Evolutionary conservation across 2,113 vertebrate species (phyloP).

Genomic region (Tragelaphus scriptus): DNA sequence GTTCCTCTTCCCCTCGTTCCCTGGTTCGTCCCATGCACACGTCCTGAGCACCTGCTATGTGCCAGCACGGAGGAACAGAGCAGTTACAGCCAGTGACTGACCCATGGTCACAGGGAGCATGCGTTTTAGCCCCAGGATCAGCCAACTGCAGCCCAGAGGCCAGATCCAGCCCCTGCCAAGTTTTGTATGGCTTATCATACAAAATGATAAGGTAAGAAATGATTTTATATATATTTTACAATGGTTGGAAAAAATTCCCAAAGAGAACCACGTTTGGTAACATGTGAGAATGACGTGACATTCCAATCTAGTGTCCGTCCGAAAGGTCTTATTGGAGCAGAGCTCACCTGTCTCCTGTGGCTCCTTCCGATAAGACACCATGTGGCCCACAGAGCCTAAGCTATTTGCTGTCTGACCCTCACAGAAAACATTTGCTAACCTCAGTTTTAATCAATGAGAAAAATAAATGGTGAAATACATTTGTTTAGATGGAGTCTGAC

Average conservation of each 20-base stretch:
- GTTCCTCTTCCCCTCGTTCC: too few relatives aligned
- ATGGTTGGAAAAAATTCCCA: background rate
- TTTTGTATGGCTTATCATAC: too few relatives aligned
- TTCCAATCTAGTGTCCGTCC: background rate
- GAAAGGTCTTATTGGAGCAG: background rate
- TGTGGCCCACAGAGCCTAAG: rapidly evolving
- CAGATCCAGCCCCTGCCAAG: background rate
- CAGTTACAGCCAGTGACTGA: rapidly evolving
- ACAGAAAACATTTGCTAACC: rapidly evolving
- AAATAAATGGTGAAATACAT: rapidly evolving
- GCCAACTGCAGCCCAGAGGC: background rate
- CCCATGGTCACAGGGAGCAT: rapidly evolving
- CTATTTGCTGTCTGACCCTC: rapidly evolving
- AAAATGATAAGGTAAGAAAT: background rate
- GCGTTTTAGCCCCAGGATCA: rapidly evolving
- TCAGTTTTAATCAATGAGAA: too few relatives aligned
- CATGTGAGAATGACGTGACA: rapidly evolving
- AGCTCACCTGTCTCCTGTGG: background rate
- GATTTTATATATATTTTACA: background rate
- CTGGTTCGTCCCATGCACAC: rapidly evolving
- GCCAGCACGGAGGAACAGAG: too few relatives aligned
- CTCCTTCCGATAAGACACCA: background rate
- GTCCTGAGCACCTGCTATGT: rapidly evolving
- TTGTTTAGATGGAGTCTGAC: rapidly evolving
- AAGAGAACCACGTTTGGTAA: background rate